Evolutionary conservation across 2,113 vertebrate species (phyloP), one percentile per base, ranked within the genome.

Genomic region (Hymenochirus boettgeri): DNA sequence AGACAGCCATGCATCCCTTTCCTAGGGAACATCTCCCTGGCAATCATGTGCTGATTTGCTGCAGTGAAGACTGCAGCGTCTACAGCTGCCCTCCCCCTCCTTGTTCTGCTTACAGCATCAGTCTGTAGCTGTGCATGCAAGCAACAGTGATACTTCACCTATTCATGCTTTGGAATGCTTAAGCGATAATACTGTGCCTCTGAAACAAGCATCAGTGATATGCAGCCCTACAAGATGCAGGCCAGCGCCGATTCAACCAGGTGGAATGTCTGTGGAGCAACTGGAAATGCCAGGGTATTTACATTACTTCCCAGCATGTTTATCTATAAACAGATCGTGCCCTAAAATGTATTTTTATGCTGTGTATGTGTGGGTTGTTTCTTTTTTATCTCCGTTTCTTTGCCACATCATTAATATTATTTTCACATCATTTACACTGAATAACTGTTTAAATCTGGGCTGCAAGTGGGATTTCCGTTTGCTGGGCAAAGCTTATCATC

Each of bases 221-320:
- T 80, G 71, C 13, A 71, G 42, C 35, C 67, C 57, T 69, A 45
- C 51, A 87, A 83, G 79, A 99, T 99, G 96, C 94, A 97, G 93
- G 90, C 91, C 87, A 86, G 85, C 72, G 86, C 90, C 60, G 92
- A 96, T 73, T 87, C 89, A 74, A 90, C 88, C 80, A 96, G 93
- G 97, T 95, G 91, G 95, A 95, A 62, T 88, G 93, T 83, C 87
- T 92, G 66, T 96, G 93, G 93, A 98, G 89, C 91, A 83, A 90
- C 86, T 99, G 96, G 95, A 97, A 90, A 85, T 91, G 93, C 84
- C 93, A 96, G 90, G 96, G 96, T 99, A 96, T 81, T 79, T 55
- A 75, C 48, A 39, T 52, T 84, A 1, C 84, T 81, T 81, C n/a
- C 72, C 1, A 77, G 82, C 77, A 76, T 85, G 84, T 85, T 87